Base-by-base conservation (phyloP, 2,888 invertebrate genomes). In the Bellardia pandia region DNA sequence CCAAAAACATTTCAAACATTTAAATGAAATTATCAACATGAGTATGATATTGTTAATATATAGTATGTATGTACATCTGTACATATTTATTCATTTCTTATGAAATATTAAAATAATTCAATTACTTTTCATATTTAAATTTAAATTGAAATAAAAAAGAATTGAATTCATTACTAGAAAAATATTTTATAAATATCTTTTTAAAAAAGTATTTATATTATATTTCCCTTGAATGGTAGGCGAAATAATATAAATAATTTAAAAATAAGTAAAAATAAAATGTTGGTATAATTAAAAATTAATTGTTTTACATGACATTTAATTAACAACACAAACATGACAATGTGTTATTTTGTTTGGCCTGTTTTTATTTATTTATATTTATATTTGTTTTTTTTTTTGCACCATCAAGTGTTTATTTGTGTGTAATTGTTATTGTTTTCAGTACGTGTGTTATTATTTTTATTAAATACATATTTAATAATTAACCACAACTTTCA, bases 301-400 rank as follows among this genome's bases (percentile, higher is more conserved):
- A 86, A 86, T 86, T 86, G 60, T 86, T 71, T 86, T 64, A 81
- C 72, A 81, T 77, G 72, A 77, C 81, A 77, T 85, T 85, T 81
- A 81, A 86, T 81, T 86, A 86, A 84, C 86, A 83, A 78, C 40
- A 74, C 62, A 86, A 82, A 83, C 51, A 78, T 83, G 82, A 51
- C 69, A 62, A 76, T 77, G 69, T 76, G 69, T 56, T 76, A 8
- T 64, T 53, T 13, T 53, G n/a, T 64, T 64, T 64, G 9, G 3
- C 16, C 14, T 9, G 6, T 3, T 3, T 69, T 33, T n/a, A 30
- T 68, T 45, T 48, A 13, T 30, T 58, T 16, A 23, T 23, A 23
- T 23, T 1, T 23, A 23, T 23, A 1, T 74, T 14, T 48, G 58
- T 45, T 40, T 37, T 3, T 30, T 37, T n/a, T 14, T 56, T 64